Conservation (phyloP, 2,888 invertebrate species). For the Torymus aiolomorphi region DNA sequence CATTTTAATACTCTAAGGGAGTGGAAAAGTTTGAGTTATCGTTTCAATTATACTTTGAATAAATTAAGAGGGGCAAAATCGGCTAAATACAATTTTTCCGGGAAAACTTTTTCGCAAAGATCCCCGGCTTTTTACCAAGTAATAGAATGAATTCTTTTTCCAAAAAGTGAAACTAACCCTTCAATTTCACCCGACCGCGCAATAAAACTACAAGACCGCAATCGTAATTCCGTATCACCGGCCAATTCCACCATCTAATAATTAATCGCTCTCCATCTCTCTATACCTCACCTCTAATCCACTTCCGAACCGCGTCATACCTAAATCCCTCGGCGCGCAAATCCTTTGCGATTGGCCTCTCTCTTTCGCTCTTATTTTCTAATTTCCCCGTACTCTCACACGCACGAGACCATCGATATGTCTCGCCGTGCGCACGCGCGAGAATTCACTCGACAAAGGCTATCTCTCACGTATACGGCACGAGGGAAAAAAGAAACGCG, state of each 20-base stretch:
- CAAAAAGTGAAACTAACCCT: no score
- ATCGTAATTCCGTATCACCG: no score
- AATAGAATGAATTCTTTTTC: no score
- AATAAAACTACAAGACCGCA: no score
- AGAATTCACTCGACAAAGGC: conserved; percentile 40
- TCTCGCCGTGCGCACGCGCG: background rate
- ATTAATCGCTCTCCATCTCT: conserved; percentile 18
- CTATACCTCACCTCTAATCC: background rate
- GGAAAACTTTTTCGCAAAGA: no score
- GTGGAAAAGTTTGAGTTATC: background rate
- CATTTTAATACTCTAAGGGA: conserved; percentile 5
- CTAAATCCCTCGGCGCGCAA: conserved; percentile 8
- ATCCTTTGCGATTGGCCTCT: conserved; percentile 29
- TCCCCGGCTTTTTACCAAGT: no score
- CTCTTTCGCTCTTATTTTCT: conserved; percentile 13
- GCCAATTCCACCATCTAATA: conserved; percentile 26
- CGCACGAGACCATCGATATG: background rate
- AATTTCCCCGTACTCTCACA: conserved; percentile 21
- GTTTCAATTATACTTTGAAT: background rate
- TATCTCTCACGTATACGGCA: background rate
- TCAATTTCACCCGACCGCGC: no score
- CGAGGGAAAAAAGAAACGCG: conserved; percentile 16
- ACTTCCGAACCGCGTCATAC: background rate
- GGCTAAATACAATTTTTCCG: no score
- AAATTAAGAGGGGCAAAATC: background rate